Evolutionary conservation across 1,140 invertebrate genomes (phyloP), one percentile per base, ranked within the genome.

Genomic region (Anadara kagoshimensis): DNA sequence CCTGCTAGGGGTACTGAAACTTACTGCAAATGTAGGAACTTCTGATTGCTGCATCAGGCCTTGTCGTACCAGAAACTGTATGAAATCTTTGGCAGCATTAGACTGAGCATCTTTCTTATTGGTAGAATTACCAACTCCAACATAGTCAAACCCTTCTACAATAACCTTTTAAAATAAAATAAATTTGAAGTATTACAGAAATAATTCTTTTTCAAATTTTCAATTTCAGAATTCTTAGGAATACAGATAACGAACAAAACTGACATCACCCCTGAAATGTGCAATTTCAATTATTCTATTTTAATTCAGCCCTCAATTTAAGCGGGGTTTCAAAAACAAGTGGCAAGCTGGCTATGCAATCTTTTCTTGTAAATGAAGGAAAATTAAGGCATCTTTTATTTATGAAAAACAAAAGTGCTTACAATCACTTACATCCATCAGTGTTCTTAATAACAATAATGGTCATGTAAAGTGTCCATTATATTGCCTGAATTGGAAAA

Each of bases 61-160:
- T 59, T 92, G 90, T 43, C 97, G 90, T 8, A 97, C 93, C 2
- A 99, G 90, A 89, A 93, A 98, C 86, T 94, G 95, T 0, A 98
- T 90, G 86, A 97, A 98, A 91, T 99, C 97, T 72, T 93, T 92
- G 0, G 96, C 94, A 0, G 97, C 96, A 90, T 99, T 99, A 29
- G 93, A 93, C 84, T 97, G 95, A 0, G 96, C 94, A 91, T 97
- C 95, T 85, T 93, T 99, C 88, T 99, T 99, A 73, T 93, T 97
- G 0, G 96, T 97, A 0, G 97, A 99, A 88, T 98, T 98, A 0
- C 98, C 98, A 76, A 94, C 94, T 10, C 93, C 97, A 5, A 95
- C 93, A 90, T 98, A 98, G 69, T 92, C 91, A 85, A 93, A 94
- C 5, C 93, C 92, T 53, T 92, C 90, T 0, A 98, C 92, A 12